A percentile compares a stretch with the other conserved stretches of the same genome.
These are phyloP conservation scores for Oeneis ivallda DNA, from an alignment of 2,888 invertebrate genomes.

Conservation along the genomic window DNA sequence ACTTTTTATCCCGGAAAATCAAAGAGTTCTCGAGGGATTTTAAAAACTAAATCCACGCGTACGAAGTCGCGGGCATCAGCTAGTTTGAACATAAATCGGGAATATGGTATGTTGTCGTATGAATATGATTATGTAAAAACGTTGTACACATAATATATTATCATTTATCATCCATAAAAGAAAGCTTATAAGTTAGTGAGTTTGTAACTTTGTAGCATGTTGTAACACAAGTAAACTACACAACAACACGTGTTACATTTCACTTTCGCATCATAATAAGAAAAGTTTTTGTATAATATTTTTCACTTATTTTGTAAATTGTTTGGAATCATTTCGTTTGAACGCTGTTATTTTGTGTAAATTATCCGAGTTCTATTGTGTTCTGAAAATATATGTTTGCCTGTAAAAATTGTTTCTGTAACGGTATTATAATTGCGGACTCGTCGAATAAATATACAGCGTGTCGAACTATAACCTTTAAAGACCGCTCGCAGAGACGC, in stretches of 20 bases:
- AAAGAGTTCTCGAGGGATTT: too few species aligned
- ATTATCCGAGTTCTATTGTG: conserved; percentile 10
- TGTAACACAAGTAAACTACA: background rate
- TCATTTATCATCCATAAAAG: background rate
- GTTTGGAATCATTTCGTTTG: background rate
- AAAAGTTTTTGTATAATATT: conserved; percentile 8
- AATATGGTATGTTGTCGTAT: too few species aligned
- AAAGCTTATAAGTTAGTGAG: background rate
- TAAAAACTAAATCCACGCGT: too few species aligned
- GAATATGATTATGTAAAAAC: background rate
- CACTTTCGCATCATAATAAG: background rate
- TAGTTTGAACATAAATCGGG: too few species aligned
- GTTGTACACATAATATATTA: background rate
- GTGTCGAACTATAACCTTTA: too few species aligned
- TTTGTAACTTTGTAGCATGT: background rate
- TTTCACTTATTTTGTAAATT: background rate
- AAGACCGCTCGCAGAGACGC: too few species aligned
- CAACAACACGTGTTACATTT: background rate
- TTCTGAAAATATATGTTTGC: background rate
- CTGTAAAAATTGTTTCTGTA: background rate
- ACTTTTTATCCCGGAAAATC: too few species aligned
- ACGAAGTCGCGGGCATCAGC: too few species aligned
- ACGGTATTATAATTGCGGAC: background rate
- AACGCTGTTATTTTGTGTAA: conserved; percentile 3
- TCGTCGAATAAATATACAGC: too few species aligned